Evolutionary conservation across 2,113 vertebrate genomes (phyloP).

Genomic region (Morone saxatilis): DNA sequence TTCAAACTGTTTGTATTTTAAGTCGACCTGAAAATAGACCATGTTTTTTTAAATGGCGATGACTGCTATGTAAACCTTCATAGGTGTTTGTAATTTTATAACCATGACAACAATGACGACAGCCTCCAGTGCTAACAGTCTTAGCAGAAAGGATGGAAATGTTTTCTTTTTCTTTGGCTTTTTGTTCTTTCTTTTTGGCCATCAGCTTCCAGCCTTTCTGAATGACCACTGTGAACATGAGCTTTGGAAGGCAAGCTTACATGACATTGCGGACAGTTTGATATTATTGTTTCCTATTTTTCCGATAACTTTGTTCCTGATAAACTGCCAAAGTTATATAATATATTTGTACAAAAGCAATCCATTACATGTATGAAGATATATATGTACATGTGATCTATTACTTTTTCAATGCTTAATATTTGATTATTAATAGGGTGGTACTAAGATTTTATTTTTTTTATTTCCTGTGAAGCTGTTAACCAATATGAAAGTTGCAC

Average conservation of each 20-base stretch:
- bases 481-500: conserved; percentile 86
- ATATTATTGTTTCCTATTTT: conserved; percentile 90
- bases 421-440: conserved; percentile 78
- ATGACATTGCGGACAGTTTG: conserved; percentile 88
- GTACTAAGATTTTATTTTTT: conserved; percentile 83
- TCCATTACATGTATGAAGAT: conserved; percentile 85
- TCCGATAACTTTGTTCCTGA: conserved; percentile 87
- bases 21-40: conserved; percentile 85
- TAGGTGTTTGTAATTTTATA: conserved; percentile 99
- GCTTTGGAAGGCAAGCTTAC: conserved; percentile 91
- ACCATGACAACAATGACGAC: conserved; percentile 83
- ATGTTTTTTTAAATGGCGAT: conserved; percentile 93
- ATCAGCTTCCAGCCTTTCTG: conserved; percentile 91
- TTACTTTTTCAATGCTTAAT: conserved; percentile 81
- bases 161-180: conserved; percentile 55
- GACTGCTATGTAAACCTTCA: conserved; percentile 92
- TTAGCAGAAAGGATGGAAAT: conserved; percentile 73
- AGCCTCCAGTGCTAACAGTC: conserved; percentile 82
- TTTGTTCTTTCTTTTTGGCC: conserved; percentile 57
- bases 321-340: conserved; percentile 92
- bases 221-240: conserved; percentile 99
- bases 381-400: conserved; percentile 83
- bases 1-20: conserved; percentile 86
- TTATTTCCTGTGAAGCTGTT: conserved; percentile 84
- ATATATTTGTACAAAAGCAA: conserved; percentile 88